Evolutionary conservation across 1,140 invertebrate genomes (phyloP).

Genomic region (Schlechtendalia chinensis): DNA sequence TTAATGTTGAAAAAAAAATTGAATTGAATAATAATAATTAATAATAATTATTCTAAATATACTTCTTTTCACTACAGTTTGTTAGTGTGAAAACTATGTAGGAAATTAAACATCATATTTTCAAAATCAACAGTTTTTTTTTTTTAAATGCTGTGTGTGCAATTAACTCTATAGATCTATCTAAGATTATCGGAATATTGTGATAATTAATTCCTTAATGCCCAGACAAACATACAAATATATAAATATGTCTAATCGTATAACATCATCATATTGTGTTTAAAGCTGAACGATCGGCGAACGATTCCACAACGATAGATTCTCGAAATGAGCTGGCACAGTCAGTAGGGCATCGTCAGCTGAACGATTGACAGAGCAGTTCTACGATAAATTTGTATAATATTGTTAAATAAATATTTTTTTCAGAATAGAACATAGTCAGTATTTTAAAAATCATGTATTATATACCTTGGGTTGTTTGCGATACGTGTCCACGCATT

Average conservation of each 20-base stretch:
- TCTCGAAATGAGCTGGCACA: slow-evolving; percentile 71
- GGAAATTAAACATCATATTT: not conserved
- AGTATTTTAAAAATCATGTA: not conserved
- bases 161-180: slow-evolving; percentile 4
- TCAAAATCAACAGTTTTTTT: not conserved
- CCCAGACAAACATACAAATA: not conserved
- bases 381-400: slow-evolving; percentile 57
- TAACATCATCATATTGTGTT: slow-evolving; percentile 11
- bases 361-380: slow-evolving; percentile 65
- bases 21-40: slow-evolving; percentile 5
- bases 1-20: not conserved
- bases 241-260: slow-evolving; percentile 9
- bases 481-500: slow-evolving; percentile 81
- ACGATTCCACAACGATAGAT: slow-evolving; percentile 53
- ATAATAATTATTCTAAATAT: not conserved
- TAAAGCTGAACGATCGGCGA: slow-evolving; percentile 29
- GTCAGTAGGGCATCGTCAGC: slow-evolving; percentile 67
- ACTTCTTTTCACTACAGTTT: slow-evolving; percentile 1
- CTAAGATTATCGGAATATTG: slow-evolving; percentile 14
- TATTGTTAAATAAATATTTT: slow-evolving; percentile 15
- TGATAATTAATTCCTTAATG: not conserved
- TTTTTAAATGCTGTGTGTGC: slow-evolving; percentile 2
- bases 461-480: slow-evolving; percentile 63
- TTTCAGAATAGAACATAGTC: not conserved
- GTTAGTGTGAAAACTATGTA: slow-evolving; percentile 1